phyloP scores from a whole-genome alignment of 2,797 vertebrate genomes.

The Tokudaia muenninki region DNA sequence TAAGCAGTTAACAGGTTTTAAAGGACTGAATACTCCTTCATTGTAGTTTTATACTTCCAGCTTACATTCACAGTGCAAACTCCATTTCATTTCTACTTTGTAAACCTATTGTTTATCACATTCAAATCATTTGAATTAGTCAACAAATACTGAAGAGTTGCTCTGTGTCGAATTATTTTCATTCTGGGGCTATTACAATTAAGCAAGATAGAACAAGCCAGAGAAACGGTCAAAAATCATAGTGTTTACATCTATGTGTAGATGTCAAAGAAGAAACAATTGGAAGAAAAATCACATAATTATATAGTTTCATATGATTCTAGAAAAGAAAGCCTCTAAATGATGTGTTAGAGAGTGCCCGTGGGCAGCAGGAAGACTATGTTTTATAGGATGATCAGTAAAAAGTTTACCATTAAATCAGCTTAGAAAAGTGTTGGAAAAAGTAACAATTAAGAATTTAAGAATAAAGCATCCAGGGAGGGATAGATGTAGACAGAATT shows the following conservation, averaged over 20 bases:
- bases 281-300: not conserved
- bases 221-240: not conserved
- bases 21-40: not conserved
- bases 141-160: slow-evolving; percentile 17
- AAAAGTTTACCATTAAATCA: not conserved
- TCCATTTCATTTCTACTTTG: not conserved
- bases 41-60: not conserved
- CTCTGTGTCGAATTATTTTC: not conserved
- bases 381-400: not conserved
- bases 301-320: not conserved
- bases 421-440: not conserved
- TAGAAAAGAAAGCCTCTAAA: not conserved
- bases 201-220: not conserved
- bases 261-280: not conserved
- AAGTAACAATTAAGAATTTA: not conserved
- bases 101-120: not conserved
- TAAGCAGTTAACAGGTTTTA: not conserved
- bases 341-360: not conserved
- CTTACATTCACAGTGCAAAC: not conserved
- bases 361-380: not conserved
- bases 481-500: not conserved
- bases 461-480: not conserved
- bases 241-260: not conserved
- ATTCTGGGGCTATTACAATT: not conserved
- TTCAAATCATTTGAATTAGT: not conserved